Evolutionary conservation across 2,888 invertebrate genomes (phyloP).

Genomic region (Perdita meconis): DNA sequence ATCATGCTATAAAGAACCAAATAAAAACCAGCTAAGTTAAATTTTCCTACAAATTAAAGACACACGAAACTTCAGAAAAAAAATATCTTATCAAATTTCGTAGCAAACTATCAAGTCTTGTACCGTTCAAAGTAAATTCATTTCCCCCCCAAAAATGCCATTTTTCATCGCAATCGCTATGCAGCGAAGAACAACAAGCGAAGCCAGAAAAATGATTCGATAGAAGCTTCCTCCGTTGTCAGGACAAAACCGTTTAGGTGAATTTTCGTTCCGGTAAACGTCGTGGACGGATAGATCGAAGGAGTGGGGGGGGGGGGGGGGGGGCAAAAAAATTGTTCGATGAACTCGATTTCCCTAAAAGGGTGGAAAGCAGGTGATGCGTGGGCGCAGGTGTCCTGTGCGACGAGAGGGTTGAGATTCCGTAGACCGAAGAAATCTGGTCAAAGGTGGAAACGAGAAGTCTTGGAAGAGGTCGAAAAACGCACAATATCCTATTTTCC

Average conservation of each 20-base stretch:
- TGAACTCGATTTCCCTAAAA: constrained; percentile 29
- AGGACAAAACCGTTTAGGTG: neutral
- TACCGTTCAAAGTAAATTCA: neutral
- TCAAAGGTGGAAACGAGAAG: constrained; percentile 54
- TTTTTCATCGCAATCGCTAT: too few species aligned
- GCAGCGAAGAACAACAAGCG: neutral
- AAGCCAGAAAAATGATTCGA: constrained; percentile 6
- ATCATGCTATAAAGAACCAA: too few species aligned
- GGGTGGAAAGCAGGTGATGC: constrained; percentile 69
- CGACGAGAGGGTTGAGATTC: constrained; percentile 38
- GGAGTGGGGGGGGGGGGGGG: too few species aligned
- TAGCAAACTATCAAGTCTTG: too few species aligned
- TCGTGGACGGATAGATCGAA: neutral
- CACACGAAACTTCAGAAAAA: too few species aligned
- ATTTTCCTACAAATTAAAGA: too few species aligned
- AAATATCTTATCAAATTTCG: too few species aligned
- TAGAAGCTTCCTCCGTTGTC: neutral
- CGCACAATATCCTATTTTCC: constrained; percentile 71
- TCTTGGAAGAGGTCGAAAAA: constrained; percentile 60
- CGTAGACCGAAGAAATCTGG: constrained; percentile 33
- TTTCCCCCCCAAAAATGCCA: neutral
- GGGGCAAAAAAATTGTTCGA: constrained; percentile 5
- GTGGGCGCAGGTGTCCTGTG: constrained; percentile 54
- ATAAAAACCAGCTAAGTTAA: too few species aligned
- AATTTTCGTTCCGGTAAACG: neutral